Evolutionary conservation across 2,888 invertebrate species (phyloP).

Genomic region (Eupithecia insigniata): DNA sequence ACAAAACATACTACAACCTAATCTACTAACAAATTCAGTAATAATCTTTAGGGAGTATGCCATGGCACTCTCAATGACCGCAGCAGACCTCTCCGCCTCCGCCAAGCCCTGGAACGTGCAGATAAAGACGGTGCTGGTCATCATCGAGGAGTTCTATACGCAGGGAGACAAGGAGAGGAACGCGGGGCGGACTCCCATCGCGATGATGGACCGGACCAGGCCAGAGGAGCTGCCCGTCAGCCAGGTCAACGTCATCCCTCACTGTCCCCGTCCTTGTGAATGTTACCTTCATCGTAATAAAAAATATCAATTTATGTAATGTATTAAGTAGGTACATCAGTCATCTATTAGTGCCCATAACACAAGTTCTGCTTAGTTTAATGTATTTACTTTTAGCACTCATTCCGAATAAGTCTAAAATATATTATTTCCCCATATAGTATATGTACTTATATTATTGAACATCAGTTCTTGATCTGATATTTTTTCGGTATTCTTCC

Average conservation of each 20-base stretch:
- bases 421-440: too few species aligned
- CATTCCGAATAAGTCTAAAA: too few species aligned
- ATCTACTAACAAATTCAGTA: not conserved
- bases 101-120: constrained; percentile 94
- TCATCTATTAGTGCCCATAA: too few species aligned
- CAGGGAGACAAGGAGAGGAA: constrained; percentile 89
- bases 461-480: too few species aligned
- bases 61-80: constrained; percentile 92
- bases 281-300: not conserved
- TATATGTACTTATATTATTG: too few species aligned
- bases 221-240: constrained; percentile 89
- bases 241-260: constrained; percentile 86
- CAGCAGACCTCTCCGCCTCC: constrained; percentile 92
- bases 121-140: constrained; percentile 90
- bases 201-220: constrained; percentile 92
- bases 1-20: too few species aligned
- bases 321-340: too few species aligned
- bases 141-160: constrained; percentile 92
- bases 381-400: too few species aligned
- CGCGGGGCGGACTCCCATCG: constrained; percentile 88
- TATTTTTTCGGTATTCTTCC: too few species aligned
- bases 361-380: too few species aligned
- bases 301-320: too few species aligned
- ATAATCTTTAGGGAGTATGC: constrained; percentile 81
- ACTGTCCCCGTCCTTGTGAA: constrained; percentile 55